phyloP scores from a whole-genome alignment of 2,113 vertebrate species.

The Bolborhynchus lineola region DNA sequence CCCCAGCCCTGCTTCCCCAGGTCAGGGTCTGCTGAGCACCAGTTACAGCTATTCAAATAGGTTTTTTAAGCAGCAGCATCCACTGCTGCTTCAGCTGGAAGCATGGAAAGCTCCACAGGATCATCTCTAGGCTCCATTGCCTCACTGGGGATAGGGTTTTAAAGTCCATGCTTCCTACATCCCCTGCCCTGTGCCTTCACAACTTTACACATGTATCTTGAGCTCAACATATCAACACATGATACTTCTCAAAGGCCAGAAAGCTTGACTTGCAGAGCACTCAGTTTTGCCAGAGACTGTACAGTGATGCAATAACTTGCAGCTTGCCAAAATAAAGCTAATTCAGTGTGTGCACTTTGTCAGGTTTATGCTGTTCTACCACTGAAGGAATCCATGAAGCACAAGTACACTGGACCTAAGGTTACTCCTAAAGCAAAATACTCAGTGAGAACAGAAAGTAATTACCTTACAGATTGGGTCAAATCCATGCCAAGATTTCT shows the following conservation, averaged over 20 bases:
- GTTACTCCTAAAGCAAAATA: neutral
- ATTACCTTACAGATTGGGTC: neutral
- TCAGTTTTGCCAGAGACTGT: neutral
- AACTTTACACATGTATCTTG: neutral
- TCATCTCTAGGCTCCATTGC: neutral
- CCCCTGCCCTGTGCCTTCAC: neutral
- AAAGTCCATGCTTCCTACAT: neutral
- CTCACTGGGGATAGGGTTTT: neutral
- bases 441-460: neutral
- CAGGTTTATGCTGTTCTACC: neutral
- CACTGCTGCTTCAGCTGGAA: neutral
- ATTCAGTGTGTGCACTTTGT: fast-evolving
- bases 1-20: neutral
- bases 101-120: neutral
- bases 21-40: neutral
- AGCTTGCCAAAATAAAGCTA: neutral
- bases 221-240: neutral
- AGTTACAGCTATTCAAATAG: neutral
- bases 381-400: fast-evolving
- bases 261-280: neutral
- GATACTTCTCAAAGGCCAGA: neutral
- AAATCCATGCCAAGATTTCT: neutral
- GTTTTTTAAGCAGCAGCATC: neutral
- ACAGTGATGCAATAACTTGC: neutral
- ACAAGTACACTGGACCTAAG: neutral